Base-by-base conservation (phyloP, 2,888 invertebrate species). In the Andrena minutula region DNA sequence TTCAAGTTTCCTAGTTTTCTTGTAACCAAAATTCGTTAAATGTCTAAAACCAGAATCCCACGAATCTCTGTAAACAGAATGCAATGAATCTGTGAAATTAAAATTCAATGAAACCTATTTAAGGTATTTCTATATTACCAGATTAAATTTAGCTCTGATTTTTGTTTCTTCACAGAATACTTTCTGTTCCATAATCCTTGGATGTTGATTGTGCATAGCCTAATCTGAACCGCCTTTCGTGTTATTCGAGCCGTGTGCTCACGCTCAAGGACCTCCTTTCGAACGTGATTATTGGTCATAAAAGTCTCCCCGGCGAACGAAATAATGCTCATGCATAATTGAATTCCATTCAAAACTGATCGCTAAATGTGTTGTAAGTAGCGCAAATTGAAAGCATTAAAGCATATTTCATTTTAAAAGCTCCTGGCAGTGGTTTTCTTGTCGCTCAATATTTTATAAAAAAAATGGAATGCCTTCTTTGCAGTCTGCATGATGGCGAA, bases 211-310 rank as follows among this genome's bases (percentile, higher is more conserved):
- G n/a, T 53, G 23, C 20, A 53, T 20, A 53, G n/a, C 20, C 53
- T 23, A 53, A 53, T 53, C 53, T 53, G 53, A n/a, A 20, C 20
- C 20, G 23, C 20, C 20, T 20, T n/a, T 20, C 20, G n/a, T 8
- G 20, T 20, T 20, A 53, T 20, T 53, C 53, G 20, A 53, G 53
- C 20, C 8, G 20, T 20, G 53, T 20, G 2, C 53, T 53, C 20
- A 53, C 53, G 23, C 20, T 53, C 20, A 53, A 53, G 53, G 53
- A 53, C 20, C 20, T 53, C 53, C 8, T 53, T 53, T 53, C 53
- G 8, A 53, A 20, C 53, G 7, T 23, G 23, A n/a, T 53, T 53
- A 23, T 53, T 53, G 53, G 23, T 20, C 20, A 53, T 53, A 53
- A 53, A 53, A 53, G 20, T 20, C 20, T 53, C 20, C 53, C 53